Percentiles rank a stretch among this genome's conserved stretches.
Evolutionary conservation across 2,888 invertebrate species (phyloP).

Genomic region (Allolobophora icterica): DNA sequence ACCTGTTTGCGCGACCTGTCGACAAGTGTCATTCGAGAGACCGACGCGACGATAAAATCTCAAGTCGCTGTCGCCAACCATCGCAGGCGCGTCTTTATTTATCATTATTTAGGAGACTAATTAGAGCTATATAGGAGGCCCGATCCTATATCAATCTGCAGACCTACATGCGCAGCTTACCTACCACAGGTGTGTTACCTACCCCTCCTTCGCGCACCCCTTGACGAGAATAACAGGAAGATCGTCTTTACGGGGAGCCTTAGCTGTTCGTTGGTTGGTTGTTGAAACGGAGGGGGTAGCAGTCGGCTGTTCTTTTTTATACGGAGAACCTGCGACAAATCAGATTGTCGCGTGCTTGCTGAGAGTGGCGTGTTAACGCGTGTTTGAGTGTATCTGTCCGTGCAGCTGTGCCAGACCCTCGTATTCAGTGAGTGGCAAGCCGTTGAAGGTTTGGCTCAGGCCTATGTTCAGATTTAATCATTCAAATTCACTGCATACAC

Average conservation of each 20-base stretch:
- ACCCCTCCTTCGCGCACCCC: no score
- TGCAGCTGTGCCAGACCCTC: background rate
- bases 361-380: background rate
- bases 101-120: constrained; percentile 11
- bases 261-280: background rate
- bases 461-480: background rate
- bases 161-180: no score
- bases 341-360: background rate
- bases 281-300: background rate
- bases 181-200: background rate
- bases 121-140: background rate
- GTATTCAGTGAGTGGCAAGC: background rate
- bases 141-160: background rate
- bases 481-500: background rate
- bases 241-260: background rate
- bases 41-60: background rate
- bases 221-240: background rate
- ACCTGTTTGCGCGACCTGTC: background rate
- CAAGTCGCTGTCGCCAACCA: background rate
- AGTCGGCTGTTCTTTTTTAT: background rate
- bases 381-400: background rate
- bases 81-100: background rate
- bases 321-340: background rate
- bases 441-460: background rate
- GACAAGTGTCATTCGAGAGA: background rate